Conservation (phyloP, 1,140 invertebrate genomes). For the Schlechtendalia chinensis region DNA sequence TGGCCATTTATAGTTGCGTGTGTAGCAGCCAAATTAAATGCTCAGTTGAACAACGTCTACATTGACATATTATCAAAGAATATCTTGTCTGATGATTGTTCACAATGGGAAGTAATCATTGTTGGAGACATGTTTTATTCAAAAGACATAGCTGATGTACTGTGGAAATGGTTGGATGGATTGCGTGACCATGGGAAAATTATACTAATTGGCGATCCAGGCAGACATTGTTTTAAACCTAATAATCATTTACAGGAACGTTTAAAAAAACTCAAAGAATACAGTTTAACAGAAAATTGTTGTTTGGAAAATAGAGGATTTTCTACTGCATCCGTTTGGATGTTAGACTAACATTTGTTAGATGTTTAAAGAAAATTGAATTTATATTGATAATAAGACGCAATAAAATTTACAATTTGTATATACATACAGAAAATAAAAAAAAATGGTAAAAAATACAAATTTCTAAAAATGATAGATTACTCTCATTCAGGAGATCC, state of each 20-base stretch:
- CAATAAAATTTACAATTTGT: neutral
- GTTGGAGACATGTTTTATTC: slow-evolving; percentile 64
- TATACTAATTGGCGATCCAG: slow-evolving; percentile 57
- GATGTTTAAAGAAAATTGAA: neutral
- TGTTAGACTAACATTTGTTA: slow-evolving; percentile 1
- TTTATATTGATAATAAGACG: too few relatives aligned
- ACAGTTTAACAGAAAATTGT: slow-evolving; percentile 43
- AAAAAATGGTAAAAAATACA: too few relatives aligned
- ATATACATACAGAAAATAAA: neutral
- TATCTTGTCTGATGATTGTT: slow-evolving; percentile 55
- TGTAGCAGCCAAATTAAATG: slow-evolving; percentile 58
- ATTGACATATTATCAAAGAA: slow-evolving; percentile 57
- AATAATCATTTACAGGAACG: neutral
- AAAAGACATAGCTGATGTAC: slow-evolving; percentile 57
- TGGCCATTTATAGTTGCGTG: slow-evolving; percentile 56
- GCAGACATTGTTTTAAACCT: slow-evolving; percentile 53
- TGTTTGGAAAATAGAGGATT: slow-evolving; percentile 50
- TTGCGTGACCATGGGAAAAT: slow-evolving; percentile 55
- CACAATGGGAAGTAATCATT: slow-evolving; percentile 57
- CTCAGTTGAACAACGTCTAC: slow-evolving; percentile 57
- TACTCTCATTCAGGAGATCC: neutral
- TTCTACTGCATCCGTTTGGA: slow-evolving; percentile 45
- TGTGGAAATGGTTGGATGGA: slow-evolving; percentile 59
- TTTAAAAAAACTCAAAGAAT: slow-evolving; percentile 46
- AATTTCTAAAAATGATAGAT: neutral